These are phyloP conservation scores for Drepanosiphum platanoidis DNA, from an alignment of 2,888 invertebrate genomes.

Conservation along the genomic window DNA sequence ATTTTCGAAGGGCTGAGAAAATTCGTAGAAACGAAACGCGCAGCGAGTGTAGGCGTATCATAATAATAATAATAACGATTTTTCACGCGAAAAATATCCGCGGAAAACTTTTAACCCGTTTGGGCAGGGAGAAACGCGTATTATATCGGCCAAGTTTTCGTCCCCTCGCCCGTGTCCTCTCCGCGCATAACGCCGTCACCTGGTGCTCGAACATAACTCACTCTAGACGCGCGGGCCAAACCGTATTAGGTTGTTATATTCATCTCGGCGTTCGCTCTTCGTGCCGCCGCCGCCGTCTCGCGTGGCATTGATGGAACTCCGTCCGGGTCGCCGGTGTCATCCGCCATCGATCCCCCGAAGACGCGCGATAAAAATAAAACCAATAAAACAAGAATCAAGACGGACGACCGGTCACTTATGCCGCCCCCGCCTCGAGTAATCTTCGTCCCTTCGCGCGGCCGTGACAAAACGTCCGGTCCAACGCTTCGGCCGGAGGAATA, in stretches of 20 bases:
- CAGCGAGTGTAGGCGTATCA: too few relatives aligned
- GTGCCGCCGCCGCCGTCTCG: not conserved
- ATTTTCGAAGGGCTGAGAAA: not conserved
- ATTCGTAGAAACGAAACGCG: not conserved
- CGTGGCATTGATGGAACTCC: conserved; percentile 54
- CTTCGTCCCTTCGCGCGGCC: not conserved
- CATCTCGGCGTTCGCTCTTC: not conserved
- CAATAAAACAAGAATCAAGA: conserved; percentile 48
- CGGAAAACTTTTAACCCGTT: conserved; percentile 54
- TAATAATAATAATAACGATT: conserved; percentile 2
- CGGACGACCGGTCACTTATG: conserved; percentile 40
- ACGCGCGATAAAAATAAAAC: conserved; percentile 49
- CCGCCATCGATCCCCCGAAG: not conserved
- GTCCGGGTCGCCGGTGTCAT: conserved; percentile 37
- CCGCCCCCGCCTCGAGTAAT: not conserved
- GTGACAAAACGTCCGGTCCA: conserved; percentile 18
- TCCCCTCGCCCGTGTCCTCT: not conserved
- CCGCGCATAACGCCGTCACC: conserved; percentile 31
- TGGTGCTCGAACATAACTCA: conserved; percentile 61
- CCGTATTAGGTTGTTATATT: conserved; percentile 1
- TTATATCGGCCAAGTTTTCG: conserved; percentile 44
- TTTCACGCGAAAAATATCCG: not conserved
- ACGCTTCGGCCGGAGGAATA: too few relatives aligned
- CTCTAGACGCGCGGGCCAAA: not conserved
- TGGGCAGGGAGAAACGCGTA: not conserved